A percentile compares a stretch with the other conserved stretches of the same genome.
phyloP scores from a whole-genome alignment of 1,140 invertebrate genomes.

The Sesamia nonagrioides region DNA sequence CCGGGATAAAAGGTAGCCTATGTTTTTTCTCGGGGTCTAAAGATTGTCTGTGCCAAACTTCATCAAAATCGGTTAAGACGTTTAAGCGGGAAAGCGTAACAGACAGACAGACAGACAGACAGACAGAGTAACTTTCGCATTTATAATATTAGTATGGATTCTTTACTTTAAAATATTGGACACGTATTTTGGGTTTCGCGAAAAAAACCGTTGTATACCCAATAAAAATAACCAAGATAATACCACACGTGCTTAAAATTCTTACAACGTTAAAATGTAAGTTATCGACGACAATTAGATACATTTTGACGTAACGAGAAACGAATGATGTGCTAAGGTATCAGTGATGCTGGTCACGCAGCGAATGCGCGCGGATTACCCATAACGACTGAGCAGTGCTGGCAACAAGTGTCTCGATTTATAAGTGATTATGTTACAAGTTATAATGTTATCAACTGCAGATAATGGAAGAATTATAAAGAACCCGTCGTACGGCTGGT shows the following conservation, averaged over 20 bases:
- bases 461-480: background rate
- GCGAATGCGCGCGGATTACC: background rate
- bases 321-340: slow-evolving; percentile 20
- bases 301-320: slow-evolving; percentile 18
- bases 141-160: no score
- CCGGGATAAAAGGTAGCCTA: no score
- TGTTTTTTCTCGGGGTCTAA: no score
- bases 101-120: no score
- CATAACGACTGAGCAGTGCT: background rate
- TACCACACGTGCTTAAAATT: background rate
- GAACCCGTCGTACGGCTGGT: no score
- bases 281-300: background rate
- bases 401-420: slow-evolving; percentile 36
- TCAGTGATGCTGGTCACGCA: slow-evolving; percentile 5
- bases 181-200: no score
- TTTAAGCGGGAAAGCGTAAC: no score
- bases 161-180: no score
- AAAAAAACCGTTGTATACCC: no score
- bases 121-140: no score
- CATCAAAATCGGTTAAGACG: no score
- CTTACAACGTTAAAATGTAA: background rate
- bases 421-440: slow-evolving; percentile 10
- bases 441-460: background rate
- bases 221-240: background rate
- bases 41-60: no score